Evolutionary conservation across 2,888 invertebrate genomes (phyloP).

Genomic region (Synergus gifuensis): DNA sequence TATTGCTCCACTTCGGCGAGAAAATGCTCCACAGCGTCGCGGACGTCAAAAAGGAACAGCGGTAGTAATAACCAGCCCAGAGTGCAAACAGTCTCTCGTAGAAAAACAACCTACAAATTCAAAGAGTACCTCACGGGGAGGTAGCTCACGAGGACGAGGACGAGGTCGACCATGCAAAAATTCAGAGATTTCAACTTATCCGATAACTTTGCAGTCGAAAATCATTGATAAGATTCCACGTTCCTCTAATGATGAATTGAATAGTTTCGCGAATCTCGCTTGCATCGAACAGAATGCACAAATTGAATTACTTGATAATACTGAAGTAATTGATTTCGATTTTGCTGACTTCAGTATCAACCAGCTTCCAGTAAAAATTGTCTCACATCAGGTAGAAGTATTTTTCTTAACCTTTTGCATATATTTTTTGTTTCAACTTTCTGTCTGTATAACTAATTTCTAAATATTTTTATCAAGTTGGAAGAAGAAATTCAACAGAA

Average conservation of each 20-base stretch:
- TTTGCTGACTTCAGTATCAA: background rate
- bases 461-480: no score
- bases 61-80: background rate
- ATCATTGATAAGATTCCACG: no score
- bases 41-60: background rate
- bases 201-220: background rate
- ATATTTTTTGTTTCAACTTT: no score
- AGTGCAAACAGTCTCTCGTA: background rate
- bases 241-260: no score
- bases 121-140: background rate
- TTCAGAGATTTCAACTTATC: background rate
- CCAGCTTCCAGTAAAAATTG: no score
- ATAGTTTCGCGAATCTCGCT: background rate
- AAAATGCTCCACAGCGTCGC: background rate
- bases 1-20: background rate
- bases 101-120: background rate
- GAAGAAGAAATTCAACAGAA: no score
- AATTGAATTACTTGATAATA: background rate
- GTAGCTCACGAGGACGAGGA: background rate
- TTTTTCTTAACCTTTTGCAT: no score
- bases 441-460: no score
- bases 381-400: no score
- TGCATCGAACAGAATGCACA: background rate
- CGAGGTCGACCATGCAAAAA: background rate
- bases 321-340: background rate